Percentiles rank a stretch among this genome's conserved stretches.
phyloP scores from a whole-genome alignment of 2,797 vertebrate genomes.

The Mormyrus proboscirostris region DNA sequence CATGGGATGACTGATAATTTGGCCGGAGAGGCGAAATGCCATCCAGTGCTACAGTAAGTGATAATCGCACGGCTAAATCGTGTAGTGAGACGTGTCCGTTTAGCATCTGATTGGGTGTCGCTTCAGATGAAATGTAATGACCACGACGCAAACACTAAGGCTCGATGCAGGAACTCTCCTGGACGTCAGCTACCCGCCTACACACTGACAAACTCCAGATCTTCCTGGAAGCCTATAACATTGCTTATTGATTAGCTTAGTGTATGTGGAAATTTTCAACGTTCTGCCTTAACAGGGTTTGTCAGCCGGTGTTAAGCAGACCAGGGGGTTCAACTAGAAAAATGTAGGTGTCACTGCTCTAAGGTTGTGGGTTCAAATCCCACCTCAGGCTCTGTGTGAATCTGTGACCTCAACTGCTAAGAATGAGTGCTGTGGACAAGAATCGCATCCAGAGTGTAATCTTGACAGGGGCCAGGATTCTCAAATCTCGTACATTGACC shows the following conservation, averaged over 20 bases:
- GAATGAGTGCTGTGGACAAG: background rate
- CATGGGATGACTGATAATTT: background rate
- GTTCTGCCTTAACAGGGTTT: background rate
- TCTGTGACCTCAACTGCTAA: background rate
- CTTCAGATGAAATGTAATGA: background rate
- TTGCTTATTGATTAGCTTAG: background rate
- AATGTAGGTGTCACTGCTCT: background rate
- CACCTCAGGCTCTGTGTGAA: background rate
- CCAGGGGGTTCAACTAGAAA: background rate
- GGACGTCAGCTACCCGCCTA: background rate
- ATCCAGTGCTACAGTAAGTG: background rate
- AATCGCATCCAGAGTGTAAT: background rate
- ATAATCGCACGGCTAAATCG: background rate
- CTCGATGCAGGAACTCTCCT: background rate
- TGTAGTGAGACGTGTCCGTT: background rate
- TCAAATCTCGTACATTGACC: background rate
- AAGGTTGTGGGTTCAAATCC: background rate
- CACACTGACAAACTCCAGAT: background rate
- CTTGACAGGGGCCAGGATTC: background rate
- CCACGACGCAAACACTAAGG: background rate
- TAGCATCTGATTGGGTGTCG: background rate
- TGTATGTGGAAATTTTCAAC: background rate
- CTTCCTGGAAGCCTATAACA: background rate
- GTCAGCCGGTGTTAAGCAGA: background rate
- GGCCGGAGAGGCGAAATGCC: background rate